These are phyloP conservation scores for Phlogophora meticulosa DNA, from an alignment of 2,888 invertebrate species.

Conservation along the genomic window DNA sequence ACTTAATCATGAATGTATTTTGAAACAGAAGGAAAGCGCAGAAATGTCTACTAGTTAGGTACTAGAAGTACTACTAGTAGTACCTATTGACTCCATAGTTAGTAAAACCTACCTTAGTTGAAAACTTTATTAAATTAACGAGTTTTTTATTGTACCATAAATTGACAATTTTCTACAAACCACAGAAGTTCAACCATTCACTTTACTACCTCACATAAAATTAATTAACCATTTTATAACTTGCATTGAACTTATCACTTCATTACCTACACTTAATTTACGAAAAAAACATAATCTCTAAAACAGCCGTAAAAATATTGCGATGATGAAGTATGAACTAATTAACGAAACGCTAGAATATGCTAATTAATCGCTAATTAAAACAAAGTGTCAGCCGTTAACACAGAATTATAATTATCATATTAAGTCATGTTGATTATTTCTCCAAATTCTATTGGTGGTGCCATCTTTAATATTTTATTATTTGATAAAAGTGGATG, in stretches of 20 bases:
- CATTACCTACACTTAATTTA: slow-evolving; percentile 18
- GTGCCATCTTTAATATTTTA: neutral
- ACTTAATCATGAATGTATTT: neutral
- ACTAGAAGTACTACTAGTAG: too few relatives aligned
- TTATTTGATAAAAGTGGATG: slow-evolving; percentile 8
- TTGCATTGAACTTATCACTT: slow-evolving; percentile 23
- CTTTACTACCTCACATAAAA: slow-evolving; percentile 12
- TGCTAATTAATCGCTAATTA: slow-evolving; percentile 62
- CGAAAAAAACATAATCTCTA: slow-evolving; percentile 22
- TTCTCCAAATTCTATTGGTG: slow-evolving; percentile 13
- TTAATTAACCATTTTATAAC: slow-evolving; percentile 4
- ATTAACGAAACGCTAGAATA: slow-evolving; percentile 53
- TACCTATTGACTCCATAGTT: too few relatives aligned
- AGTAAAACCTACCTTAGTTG: too few relatives aligned
- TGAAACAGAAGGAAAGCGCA: neutral
- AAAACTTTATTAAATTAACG: too few relatives aligned
- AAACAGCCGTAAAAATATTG: slow-evolving; percentile 31
- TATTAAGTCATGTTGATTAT: slow-evolving; percentile 12
- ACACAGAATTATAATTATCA: slow-evolving; percentile 43
- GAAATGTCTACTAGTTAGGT: neutral
- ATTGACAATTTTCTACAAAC: neutral
- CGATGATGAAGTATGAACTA: slow-evolving; percentile 57
- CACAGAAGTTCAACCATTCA: neutral
- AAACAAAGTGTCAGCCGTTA: slow-evolving; percentile 47
- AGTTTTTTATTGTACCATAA: too few relatives aligned